phyloP scores from a whole-genome alignment of 2,113 vertebrate genomes.

The Cervus canadensis region DNA sequence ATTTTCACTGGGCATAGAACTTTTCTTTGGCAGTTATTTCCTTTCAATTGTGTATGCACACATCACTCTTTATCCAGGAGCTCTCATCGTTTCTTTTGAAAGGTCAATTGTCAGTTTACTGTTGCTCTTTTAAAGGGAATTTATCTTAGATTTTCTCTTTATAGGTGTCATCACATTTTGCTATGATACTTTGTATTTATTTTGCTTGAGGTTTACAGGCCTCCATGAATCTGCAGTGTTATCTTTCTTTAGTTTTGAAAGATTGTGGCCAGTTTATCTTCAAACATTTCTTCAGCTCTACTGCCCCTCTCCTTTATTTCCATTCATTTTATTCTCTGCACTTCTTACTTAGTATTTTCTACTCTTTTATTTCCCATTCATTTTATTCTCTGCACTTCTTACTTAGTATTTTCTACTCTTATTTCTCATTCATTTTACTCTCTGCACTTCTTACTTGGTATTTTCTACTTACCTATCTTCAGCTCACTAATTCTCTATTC shows the following conservation, averaged over 20 bases:
- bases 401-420: background rate
- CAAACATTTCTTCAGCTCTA: background rate
- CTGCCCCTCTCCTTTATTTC: background rate
- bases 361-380: background rate
- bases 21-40: background rate
- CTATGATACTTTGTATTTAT: background rate
- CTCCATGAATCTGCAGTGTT: background rate
- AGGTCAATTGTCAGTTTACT: background rate
- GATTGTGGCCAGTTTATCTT: background rate
- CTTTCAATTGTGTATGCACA: background rate
- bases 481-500: background rate
- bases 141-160: background rate
- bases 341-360: background rate
- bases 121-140: background rate
- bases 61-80: background rate
- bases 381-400: background rate
- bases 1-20: background rate
- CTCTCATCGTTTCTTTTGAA: background rate
- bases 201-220: background rate
- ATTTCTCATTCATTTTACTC: background rate
- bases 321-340: background rate
- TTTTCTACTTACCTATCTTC: background rate
- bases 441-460: background rate
- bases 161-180: background rate
- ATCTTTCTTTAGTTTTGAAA: slow-evolving; percentile 1